These are phyloP conservation scores for Notamacropus eugenii DNA, from an alignment of 2,797 vertebrate genomes.

Conservation along the genomic window DNA sequence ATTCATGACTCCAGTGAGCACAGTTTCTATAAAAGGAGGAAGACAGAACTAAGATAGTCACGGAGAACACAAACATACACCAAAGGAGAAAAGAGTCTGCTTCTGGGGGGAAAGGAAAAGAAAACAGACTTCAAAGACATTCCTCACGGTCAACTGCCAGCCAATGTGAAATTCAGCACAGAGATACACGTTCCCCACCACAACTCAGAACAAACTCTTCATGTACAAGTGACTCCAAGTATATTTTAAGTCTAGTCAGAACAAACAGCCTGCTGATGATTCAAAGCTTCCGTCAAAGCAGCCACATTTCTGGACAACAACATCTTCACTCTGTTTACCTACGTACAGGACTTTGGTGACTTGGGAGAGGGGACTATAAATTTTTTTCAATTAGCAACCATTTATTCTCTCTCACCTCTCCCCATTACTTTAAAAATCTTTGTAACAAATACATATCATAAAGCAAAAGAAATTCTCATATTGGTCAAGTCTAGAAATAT, in stretches of 20 bases:
- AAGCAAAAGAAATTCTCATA: not conserved
- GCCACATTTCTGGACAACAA: not conserved
- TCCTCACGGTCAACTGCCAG: not conserved
- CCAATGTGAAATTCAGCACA: not conserved
- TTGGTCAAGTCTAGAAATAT: not conserved
- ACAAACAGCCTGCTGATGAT: not conserved
- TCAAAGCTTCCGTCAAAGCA: not conserved
- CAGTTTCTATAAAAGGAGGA: not conserved
- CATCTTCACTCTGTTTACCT: too few relatives aligned
- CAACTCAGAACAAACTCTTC: not conserved
- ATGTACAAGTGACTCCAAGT: not conserved
- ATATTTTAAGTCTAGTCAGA: slow-evolving; percentile 30
- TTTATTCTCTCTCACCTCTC: not conserved
- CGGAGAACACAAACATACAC: not conserved
- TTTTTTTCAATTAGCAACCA: not conserved
- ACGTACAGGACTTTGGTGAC: not conserved
- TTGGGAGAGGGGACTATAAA: not conserved
- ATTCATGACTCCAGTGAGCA: not conserved
- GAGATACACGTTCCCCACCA: not conserved
- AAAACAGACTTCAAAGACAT: slow-evolving; percentile 28
- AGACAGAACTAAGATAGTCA: not conserved
- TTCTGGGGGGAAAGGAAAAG: not conserved
- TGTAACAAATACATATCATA: not conserved
- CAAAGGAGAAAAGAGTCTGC: not conserved
- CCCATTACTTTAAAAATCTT: not conserved